Evolutionary conservation across 2,797 vertebrate genomes (phyloP).

Genomic region (Simalia tracyae): DNA sequence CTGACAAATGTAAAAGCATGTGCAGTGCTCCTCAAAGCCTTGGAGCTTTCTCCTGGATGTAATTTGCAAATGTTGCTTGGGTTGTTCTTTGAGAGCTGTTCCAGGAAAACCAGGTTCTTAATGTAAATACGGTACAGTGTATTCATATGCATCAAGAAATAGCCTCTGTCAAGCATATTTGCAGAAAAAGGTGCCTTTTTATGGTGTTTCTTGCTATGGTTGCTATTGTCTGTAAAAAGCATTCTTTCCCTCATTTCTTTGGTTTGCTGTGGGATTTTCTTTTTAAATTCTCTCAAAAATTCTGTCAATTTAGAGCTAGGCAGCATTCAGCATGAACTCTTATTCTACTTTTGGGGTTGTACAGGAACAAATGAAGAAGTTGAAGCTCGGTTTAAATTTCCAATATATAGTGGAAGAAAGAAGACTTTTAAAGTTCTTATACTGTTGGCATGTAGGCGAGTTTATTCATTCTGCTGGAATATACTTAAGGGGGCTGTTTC

Average conservation of each 20-base stretch:
- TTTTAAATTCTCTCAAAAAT: background rate
- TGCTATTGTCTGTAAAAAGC: background rate
- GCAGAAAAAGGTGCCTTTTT: background rate
- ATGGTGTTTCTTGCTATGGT: background rate
- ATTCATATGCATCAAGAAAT: background rate
- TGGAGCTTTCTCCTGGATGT: background rate
- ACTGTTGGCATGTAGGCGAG: background rate
- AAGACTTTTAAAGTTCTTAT: background rate
- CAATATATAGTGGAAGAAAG: background rate
- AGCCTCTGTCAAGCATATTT: background rate
- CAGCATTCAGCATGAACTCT: background rate
- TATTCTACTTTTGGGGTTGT: background rate
- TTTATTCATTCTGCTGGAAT: background rate
- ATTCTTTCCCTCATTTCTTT: background rate
- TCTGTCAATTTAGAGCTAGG: background rate
- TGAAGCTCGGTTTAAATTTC: background rate
- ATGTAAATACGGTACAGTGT: background rate
- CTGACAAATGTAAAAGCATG: background rate
- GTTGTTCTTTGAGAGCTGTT: background rate
- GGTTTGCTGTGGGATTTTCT: background rate
- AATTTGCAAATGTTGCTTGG: background rate
- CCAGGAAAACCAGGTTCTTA: background rate
- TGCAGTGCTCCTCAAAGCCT: background rate
- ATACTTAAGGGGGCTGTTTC: background rate
- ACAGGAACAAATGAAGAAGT: background rate